A percentile compares a stretch with the other conserved stretches of the same genome.
phyloP scores from a whole-genome alignment of 2,113 vertebrate species.

The Pan troglodytes region NHGRI_mPanTro3-v2.1_pri NC_072410.2:80873501-80874000 shows the following conservation, averaged over 20 bases:
- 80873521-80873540: conserved; percentile 64
- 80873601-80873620: not conserved
- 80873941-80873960: not conserved
- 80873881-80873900: not conserved
- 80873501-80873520: conserved; percentile 80
- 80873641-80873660: not conserved
- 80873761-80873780: not conserved
- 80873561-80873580: not conserved
- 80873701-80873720: not conserved
- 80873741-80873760: not conserved
- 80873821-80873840: not conserved
- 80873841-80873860: not conserved
- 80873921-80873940: not conserved
- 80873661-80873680: not conserved
- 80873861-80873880: not conserved
- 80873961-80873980: not conserved
- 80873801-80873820: not conserved
- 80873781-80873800: not conserved
- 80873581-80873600: not conserved
- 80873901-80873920: not conserved
- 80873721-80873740: not conserved
- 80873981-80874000: not conserved
- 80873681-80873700: not conserved
- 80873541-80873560: not conserved
- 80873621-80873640: not conserved